Evolutionary conservation across 1,140 invertebrate species (phyloP), one percentile per base, ranked within the genome.

Genomic region (Drosophila kohkoa): DNA sequence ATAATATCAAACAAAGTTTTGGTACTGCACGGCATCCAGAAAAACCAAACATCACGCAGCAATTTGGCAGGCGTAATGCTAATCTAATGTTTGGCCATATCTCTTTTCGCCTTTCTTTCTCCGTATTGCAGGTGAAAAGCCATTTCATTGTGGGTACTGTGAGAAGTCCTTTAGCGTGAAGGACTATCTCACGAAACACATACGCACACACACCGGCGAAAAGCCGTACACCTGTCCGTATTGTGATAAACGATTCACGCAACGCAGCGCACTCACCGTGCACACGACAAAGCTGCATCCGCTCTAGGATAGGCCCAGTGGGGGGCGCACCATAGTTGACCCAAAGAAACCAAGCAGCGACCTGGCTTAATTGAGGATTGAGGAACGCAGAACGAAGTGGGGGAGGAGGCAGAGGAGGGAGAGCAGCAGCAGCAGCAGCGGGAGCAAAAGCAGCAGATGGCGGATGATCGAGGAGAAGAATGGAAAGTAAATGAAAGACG

Each of bases 141-240:
- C 91, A 32, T 92, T 90, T 68, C 91, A 91, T 43, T 92, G 91
- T 64, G 76, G 69, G 43, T 92, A 92, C 76, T 92, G 91, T 77
- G 91, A 92, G 77, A 92, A 92, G 78, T 76, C 89, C 76, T 92
- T 92, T 58, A 92, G 91, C 69, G 91, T 92, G 70, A 92, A 92
- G 83, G 91, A 92, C 75, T 92, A 92, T 77, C 85, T 92, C 49
- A 92, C 91, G 80, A 92, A 92, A 77, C 91, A 92, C 77, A 92
- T 92, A 90, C 88, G 91, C 70, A 92, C 91, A 74, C 91, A 92
- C 49, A 92, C 91, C 51, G 91, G 91, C 52, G 91, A 92, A 66
- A 92, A 92, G 67, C 91, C 91, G 43, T 92, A 92, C 62, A 91
- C 88, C 73, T 92, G 91, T 83, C 90, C 91, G 57, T 92, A 92